phyloP scores from a whole-genome alignment of 2,888 invertebrate species.

The Volucella zonaria region DNA sequence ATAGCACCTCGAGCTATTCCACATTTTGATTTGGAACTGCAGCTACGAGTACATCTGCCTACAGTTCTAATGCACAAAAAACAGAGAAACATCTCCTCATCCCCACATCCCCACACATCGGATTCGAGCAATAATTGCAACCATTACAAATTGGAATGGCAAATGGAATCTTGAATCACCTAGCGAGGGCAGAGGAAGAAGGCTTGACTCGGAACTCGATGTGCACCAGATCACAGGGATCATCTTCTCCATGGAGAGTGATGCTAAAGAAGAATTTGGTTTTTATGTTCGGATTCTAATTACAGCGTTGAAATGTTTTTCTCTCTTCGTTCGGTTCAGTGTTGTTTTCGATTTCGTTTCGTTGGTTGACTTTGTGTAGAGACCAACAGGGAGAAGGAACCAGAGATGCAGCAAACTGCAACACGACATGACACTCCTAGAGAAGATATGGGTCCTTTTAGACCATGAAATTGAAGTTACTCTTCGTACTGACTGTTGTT shows the following conservation, averaged over 20 bases:
- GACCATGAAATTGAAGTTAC: constrained; percentile 72
- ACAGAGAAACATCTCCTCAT: background rate
- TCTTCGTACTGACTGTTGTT: constrained; percentile 46
- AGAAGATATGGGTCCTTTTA: constrained; percentile 58
- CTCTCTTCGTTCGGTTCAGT: constrained; percentile 37
- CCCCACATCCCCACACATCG: constrained; percentile 25
- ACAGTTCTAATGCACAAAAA: background rate
- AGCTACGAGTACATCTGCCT: background rate
- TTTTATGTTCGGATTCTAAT: constrained; percentile 73
- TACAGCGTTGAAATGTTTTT: constrained; percentile 66
- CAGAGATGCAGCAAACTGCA: constrained; percentile 8
- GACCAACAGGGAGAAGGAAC: constrained; percentile 8
- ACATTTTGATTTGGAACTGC: constrained; percentile 49
- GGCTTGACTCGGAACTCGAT: constrained; percentile 29
- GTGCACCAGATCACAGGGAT: constrained; percentile 68
- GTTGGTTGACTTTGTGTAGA: constrained; percentile 20
- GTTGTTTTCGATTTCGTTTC: constrained; percentile 66
- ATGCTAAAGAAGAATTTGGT: constrained; percentile 68
- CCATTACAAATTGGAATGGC: constrained; percentile 71
- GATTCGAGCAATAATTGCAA: constrained; percentile 66
- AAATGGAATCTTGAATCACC: constrained; percentile 55
- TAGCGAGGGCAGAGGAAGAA: constrained; percentile 22
- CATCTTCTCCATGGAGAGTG: constrained; percentile 53
- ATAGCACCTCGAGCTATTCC: constrained; percentile 68
- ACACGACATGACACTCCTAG: constrained; percentile 55